Conservation (phyloP, 2,888 invertebrate species). For the Nomada lathburiana region DNA sequence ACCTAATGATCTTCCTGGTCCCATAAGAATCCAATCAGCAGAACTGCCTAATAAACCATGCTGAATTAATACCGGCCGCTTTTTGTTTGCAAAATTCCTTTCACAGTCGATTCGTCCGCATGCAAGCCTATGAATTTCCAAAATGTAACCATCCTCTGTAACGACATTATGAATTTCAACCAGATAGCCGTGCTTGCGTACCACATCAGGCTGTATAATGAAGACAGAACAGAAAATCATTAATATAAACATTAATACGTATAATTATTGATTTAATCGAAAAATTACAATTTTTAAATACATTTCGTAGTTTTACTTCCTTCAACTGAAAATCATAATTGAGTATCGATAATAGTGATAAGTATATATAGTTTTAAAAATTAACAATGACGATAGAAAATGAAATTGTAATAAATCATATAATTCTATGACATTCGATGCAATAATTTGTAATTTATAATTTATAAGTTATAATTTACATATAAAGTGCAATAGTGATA, state of each 20-base stretch:
- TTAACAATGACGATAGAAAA: no score
- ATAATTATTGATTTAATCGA: background rate
- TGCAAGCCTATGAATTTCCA: slow-evolving; percentile 85
- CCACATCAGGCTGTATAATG: slow-evolving; percentile 78
- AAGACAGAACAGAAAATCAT: slow-evolving; percentile 3
- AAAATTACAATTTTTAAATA: background rate
- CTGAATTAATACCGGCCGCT: slow-evolving; percentile 85
- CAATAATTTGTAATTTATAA: background rate
- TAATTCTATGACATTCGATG: background rate
- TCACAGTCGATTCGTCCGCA: slow-evolving; percentile 76
- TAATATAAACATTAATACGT: background rate
- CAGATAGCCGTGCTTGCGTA: slow-evolving; percentile 84
- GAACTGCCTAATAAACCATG: slow-evolving; percentile 89
- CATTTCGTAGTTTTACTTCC: no score
- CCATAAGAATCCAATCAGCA: slow-evolving; percentile 89
- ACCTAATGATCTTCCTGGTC: slow-evolving; percentile 84
- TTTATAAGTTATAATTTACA: no score
- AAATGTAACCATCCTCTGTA: slow-evolving; percentile 85
- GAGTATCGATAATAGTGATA: no score
- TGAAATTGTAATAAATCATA: background rate
- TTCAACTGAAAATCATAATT: no score
- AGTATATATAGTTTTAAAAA: no score
- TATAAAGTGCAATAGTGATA: no score
- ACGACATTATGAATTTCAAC: slow-evolving; percentile 83
- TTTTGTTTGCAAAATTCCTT: slow-evolving; percentile 44